Conservation (phyloP, 2,113 vertebrate genomes). For the Passerina amoena region DNA sequence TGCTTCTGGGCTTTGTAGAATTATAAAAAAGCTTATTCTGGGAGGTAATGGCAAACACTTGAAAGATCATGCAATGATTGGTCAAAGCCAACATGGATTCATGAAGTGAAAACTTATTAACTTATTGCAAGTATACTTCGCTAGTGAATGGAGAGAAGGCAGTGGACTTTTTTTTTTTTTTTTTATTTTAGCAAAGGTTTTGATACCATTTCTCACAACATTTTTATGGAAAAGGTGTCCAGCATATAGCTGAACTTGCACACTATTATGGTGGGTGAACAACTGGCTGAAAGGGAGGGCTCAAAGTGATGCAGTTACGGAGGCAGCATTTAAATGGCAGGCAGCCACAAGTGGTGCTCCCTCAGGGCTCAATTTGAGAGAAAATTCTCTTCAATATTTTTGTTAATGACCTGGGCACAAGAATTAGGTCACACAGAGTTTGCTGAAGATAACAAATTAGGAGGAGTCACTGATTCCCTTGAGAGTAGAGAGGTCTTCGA, state of each 20-base stretch:
- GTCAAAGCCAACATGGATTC: background rate
- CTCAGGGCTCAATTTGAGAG: background rate
- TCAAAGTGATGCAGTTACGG: background rate
- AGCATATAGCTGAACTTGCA: background rate
- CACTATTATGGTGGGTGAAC: background rate
- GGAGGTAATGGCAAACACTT: background rate
- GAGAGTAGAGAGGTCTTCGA: background rate
- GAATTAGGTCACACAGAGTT: background rate
- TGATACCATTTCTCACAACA: background rate
- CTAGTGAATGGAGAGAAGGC: background rate
- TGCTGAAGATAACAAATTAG: background rate
- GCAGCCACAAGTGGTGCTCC: background rate
- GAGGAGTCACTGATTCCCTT: background rate
- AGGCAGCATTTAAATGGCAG: background rate
- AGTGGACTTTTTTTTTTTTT: fast-evolving
- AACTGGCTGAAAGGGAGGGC: background rate
- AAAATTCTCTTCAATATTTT: background rate
- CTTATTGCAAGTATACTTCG: background rate
- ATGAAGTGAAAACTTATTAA: background rate
- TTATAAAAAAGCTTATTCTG: background rate
- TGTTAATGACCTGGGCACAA: background rate
- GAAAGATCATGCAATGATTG: background rate
- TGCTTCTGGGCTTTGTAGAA: background rate
- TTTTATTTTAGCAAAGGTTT: background rate
- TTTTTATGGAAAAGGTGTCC: background rate